Evolutionary conservation across 2,888 invertebrate species (phyloP).

Genomic region (Copidosoma aretas): DNA sequence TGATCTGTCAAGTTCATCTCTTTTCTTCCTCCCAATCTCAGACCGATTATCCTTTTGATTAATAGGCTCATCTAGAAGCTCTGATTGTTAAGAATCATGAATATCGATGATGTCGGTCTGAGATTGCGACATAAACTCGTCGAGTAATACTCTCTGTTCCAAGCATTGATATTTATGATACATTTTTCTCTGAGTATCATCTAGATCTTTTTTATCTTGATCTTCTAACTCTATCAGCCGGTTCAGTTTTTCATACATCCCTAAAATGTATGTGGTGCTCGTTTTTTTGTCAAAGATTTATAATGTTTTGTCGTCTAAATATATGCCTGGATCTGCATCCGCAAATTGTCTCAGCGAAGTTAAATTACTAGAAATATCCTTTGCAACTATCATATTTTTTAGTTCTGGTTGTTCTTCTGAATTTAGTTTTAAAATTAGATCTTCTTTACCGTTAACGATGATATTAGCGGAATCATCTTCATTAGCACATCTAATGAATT

Average conservation of each 20-base stretch:
- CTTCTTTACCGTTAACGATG: slow-evolving; percentile 3
- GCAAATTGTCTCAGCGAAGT: not conserved
- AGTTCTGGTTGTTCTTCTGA: not conserved
- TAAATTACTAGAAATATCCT: not conserved
- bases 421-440: not conserved
- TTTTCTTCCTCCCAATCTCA: not conserved
- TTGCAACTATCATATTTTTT: not conserved
- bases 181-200: not conserved
- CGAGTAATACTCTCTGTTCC: no score
- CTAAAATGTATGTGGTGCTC: not conserved
- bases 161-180: no score
- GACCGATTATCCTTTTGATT: not conserved
- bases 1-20: not conserved
- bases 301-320: not conserved
- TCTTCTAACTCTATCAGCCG: not conserved
- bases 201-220: not conserved
- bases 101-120: not conserved
- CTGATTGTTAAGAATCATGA: not conserved
- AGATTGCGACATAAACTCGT: not conserved
- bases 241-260: no score
- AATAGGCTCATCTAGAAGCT: not conserved
- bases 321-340: not conserved
- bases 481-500: slow-evolving; percentile 15
- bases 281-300: not conserved
- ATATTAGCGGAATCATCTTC: slow-evolving; percentile 9